Evolutionary conservation across 2,888 invertebrate species (phyloP).

Genomic region (Agelastica alni): DNA sequence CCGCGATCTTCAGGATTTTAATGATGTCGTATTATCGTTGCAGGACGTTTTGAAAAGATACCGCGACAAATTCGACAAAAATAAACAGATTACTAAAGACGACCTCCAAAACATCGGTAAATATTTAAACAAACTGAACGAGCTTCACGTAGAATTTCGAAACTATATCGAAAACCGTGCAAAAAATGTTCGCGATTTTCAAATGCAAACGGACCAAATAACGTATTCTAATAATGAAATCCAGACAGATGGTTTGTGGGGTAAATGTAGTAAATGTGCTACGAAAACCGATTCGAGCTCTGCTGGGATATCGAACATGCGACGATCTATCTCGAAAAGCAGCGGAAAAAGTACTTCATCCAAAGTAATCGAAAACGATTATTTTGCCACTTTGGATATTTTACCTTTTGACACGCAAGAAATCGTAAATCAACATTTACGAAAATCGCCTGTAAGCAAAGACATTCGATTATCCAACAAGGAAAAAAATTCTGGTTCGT

Average conservation of each 20-base stretch:
- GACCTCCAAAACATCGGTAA: conserved; percentile 7
- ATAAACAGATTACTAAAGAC: conserved; percentile 4
- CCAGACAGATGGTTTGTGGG: neutral
- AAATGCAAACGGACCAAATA: neutral
- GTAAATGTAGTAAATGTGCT: neutral
- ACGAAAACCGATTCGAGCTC: neutral
- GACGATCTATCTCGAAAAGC: neutral
- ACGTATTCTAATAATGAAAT: neutral
- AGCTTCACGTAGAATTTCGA: neutral
- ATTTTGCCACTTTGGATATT: conserved; percentile 22
- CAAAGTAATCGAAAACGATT: conserved; percentile 14
- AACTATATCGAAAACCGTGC: neutral
- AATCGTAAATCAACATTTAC: conserved; percentile 5
- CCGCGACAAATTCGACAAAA: conserved; percentile 4
- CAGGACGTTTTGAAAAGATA: conserved; percentile 1
- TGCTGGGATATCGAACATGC: neutral
- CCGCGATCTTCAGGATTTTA: conserved; percentile 2
- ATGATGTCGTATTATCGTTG: neutral
- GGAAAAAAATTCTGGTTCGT: no score
- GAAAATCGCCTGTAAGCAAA: no score
- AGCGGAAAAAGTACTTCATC: conserved; percentile 2
- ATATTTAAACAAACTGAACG: conserved; percentile 9
- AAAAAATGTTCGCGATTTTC: neutral
- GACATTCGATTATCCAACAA: no score
- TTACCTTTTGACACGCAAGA: conserved; percentile 30